Conservation (phyloP, 2,113 vertebrate species). For the Phyllostomus hastatus region DNA sequence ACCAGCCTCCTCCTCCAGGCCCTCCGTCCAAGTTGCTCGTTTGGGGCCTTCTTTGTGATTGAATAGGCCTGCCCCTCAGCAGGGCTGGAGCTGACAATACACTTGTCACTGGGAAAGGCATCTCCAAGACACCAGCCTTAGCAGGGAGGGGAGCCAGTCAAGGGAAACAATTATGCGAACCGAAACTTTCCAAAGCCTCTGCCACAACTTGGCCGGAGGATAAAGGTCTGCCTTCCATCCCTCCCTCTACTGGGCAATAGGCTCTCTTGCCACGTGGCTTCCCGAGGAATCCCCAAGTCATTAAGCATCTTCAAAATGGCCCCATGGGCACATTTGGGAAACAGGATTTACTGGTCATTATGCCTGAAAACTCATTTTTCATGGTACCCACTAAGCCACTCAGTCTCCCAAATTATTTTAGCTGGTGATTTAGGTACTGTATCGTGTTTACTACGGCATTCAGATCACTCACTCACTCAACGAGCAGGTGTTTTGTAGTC, state of each 20-base stretch:
- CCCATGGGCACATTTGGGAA: not conserved
- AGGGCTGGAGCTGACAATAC: not conserved
- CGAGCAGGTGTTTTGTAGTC: not conserved
- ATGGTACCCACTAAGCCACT: not conserved
- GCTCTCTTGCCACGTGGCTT: not conserved
- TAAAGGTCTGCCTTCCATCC: not conserved
- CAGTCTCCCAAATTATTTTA: not conserved
- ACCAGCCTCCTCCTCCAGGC: not conserved
- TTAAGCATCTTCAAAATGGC: not conserved
- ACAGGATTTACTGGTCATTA: not conserved
- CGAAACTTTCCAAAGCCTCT: slow-evolving; percentile 1
- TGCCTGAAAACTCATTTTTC: not conserved
- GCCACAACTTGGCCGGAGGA: not conserved
- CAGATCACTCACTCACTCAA: not conserved
- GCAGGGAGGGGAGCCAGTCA: not conserved
- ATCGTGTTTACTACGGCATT: not conserved
- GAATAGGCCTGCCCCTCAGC: slow-evolving; percentile 45
- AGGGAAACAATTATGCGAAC: slow-evolving; percentile 54
- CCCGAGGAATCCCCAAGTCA: not conserved
- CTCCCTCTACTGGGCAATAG: not conserved
- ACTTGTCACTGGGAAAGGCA: slow-evolving; percentile 33
- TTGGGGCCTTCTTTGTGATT: slow-evolving; percentile 50
- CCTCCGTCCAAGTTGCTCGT: slow-evolving; percentile 50
- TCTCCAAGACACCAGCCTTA: slow-evolving; percentile 23
- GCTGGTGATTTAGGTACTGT: not conserved